A percentile compares a stretch with the other conserved stretches of the same genome.
These are phyloP conservation scores for Chiroxiphia lanceolata DNA, from an alignment of 2,797 vertebrate species.

Conservation along the genomic window DNA sequence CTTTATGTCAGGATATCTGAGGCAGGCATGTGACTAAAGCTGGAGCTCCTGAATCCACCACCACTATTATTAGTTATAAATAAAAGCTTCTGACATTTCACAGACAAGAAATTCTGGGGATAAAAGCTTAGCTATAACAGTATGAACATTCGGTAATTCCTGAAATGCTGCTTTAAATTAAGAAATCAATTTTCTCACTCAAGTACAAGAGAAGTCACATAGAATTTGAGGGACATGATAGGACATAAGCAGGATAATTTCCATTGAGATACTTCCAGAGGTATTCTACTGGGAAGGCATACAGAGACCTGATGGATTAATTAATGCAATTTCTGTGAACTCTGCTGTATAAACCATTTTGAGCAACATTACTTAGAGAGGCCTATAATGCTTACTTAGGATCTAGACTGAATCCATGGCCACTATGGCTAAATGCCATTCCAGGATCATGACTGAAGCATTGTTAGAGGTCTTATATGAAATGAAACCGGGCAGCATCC, in stretches of 20 bases:
- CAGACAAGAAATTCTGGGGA: not conserved
- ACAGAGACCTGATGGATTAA: not conserved
- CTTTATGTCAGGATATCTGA: not conserved
- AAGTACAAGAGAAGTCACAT: fast-evolving
- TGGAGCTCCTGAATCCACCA: not conserved
- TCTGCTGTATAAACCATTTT: not conserved
- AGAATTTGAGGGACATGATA: not conserved
- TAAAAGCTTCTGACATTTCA: not conserved
- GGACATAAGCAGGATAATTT: not conserved
- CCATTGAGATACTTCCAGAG: not conserved
- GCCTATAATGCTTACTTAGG: not conserved
- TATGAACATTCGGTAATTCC: not conserved
- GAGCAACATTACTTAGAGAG: not conserved
- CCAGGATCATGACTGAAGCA: not conserved
- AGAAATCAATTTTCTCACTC: not conserved
- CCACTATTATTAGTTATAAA: not conserved
- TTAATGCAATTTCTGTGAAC: not conserved
- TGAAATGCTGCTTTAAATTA: not conserved
- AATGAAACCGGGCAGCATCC: not conserved
- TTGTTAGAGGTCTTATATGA: not conserved
- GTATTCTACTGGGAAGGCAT: not conserved
- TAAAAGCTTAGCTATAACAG: not conserved
- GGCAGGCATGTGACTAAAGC: not conserved
- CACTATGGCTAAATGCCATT: not conserved
- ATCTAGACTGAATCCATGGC: not conserved